These are phyloP conservation scores for Idaea biselata DNA, from an alignment of 2,888 invertebrate species.

Conservation along the genomic window DNA sequence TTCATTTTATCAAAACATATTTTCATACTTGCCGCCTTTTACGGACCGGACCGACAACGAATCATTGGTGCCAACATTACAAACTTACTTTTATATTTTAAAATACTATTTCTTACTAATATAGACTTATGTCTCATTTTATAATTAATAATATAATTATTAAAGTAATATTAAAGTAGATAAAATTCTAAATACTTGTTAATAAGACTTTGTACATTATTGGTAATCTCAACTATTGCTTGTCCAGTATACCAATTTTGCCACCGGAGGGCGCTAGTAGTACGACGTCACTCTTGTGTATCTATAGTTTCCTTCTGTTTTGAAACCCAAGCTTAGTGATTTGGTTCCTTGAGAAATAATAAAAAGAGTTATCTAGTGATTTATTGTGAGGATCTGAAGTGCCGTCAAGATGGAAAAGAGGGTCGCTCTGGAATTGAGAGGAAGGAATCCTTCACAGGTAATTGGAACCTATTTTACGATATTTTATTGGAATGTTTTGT, in stretches of 20 bases:
- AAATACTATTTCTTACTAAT: neutral
- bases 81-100: neutral
- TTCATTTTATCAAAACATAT: slow-evolving; percentile 37
- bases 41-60: slow-evolving; percentile 37
- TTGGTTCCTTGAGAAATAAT: slow-evolving; percentile 68
- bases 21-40: slow-evolving; percentile 52
- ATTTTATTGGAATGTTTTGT: slow-evolving; percentile 74
- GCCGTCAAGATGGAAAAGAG: slow-evolving; percentile 91
- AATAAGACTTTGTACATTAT: slow-evolving; percentile 3
- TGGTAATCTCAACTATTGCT: slow-evolving; percentile 45
- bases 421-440: slow-evolving; percentile 96
- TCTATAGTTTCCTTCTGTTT: slow-evolving; percentile 81
- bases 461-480: slow-evolving; percentile 70
- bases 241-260: slow-evolving; percentile 57
- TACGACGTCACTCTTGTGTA: slow-evolving; percentile 76
- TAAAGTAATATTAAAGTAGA: neutral
- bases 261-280: slow-evolving; percentile 70
- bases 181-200: neutral
- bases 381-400: slow-evolving; percentile 50
- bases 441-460: slow-evolving; percentile 94
- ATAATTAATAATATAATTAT: neutral
- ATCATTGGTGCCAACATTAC: slow-evolving; percentile 44
- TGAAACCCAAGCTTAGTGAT: slow-evolving; percentile 80
- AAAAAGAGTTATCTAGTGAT: slow-evolving; percentile 57
- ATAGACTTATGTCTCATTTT: neutral